Base-by-base conservation (phyloP, 2,888 invertebrate genomes). In the Agonopterix alstromeriana region DNA sequence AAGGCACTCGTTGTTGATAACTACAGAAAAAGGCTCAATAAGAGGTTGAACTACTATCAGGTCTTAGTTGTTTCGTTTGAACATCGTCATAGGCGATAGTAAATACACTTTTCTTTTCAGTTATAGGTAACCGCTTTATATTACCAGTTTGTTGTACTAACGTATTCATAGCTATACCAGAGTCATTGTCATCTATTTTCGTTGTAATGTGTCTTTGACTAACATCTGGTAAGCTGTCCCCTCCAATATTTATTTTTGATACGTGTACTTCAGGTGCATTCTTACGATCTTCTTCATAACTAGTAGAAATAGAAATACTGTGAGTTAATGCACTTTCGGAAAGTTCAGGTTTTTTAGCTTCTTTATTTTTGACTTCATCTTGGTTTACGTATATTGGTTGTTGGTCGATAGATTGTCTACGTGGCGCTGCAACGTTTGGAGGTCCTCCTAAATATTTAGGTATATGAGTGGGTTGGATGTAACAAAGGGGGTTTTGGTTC, bases 21-120 rank as follows among this genome's bases (percentile, higher is more conserved):
- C 53, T 51, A 51, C 52, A 55, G 51, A 49, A 46, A 52, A 51
- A 49, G 40, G 46, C 47, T 71, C 63, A 88, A 62, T 88, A 87
- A 35, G 94, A 94, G 42, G 95, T 94, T 5, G 94, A 93, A 63
- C 93, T 93, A 73, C 94, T 95, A 57, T 95, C 95, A 11, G 95
- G 93, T 65, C 94, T 86, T 48, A 96, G 86, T 69, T 95, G 94
- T 66, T 94, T 94, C 0, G 96, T 96, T 58, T 95, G 94, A 64
- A 97, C 95, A 67, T 97, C 97, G 67, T 95, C 95, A 70, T 97
- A 97, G 0, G 97, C 97, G 58, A 97, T 97, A 7, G 96, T 96
- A 69, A 97, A 97, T 35, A 97, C 94, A 71, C 97, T 97, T 72
- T 97, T 97, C 84, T 97, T 97, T 66, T 97, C 96, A 3, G 93